Evolutionary conservation across 2,113 vertebrate genomes (phyloP).

Genomic region (Gallinago jamesoni): DNA sequence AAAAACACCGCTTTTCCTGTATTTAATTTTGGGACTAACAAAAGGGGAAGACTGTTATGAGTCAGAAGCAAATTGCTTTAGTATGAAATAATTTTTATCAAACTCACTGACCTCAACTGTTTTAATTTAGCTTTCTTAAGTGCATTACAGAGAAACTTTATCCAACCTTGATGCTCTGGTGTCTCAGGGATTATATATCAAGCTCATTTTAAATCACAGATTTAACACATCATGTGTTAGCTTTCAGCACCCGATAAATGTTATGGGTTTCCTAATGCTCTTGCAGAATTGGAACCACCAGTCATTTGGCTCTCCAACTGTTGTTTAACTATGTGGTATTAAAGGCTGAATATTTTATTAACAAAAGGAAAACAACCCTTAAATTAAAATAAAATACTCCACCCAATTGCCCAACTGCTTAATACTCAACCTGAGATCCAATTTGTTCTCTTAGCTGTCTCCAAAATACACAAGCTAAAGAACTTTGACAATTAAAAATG

Average conservation of each 20-base stretch:
- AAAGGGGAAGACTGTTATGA: neutral
- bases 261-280: constrained; percentile 34
- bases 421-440: neutral
- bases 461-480: neutral
- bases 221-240: constrained; percentile 45
- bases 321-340: constrained; percentile 14
- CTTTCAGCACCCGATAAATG: constrained; percentile 52
- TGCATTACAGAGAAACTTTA: constrained; percentile 15
- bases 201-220: constrained; percentile 29
- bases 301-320: neutral
- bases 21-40: constrained; percentile 8
- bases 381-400: constrained; percentile 7
- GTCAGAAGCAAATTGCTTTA: constrained; percentile 11
- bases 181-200: constrained; percentile 23
- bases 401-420: neutral
- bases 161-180: constrained; percentile 9
- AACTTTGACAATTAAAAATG: neutral
- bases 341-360: constrained; percentile 44
- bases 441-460: neutral
- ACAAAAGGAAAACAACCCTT: constrained; percentile 3
- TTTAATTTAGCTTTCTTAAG: constrained; percentile 49
- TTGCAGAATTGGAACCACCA: constrained; percentile 10
- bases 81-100: constrained; percentile 1
- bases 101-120: constrained; percentile 12
- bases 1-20: constrained; percentile 14